phyloP scores from a whole-genome alignment of 2,797 vertebrate species.

The Acrocephalus scirpaceus region DNA sequence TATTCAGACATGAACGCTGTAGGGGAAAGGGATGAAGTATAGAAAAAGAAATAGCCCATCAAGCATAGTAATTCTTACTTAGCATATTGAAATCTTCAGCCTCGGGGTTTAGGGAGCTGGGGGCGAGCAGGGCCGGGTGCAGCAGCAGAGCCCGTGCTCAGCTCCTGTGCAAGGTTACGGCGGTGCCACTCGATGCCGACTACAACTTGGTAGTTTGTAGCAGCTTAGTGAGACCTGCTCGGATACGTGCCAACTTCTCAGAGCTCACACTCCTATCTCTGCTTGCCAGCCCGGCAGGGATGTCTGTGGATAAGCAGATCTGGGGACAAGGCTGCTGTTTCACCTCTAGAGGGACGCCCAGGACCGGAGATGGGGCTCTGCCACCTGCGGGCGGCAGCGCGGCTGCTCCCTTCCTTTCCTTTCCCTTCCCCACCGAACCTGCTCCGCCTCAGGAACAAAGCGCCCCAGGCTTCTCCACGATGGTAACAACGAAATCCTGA shows the following conservation, averaged over 20 bases:
- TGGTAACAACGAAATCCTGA: neutral
- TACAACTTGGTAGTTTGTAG: neutral
- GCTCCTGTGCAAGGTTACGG: neutral
- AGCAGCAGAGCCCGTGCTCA: neutral
- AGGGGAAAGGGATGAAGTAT: neutral
- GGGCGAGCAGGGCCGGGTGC: neutral
- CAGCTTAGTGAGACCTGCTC: neutral
- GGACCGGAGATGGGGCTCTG: constrained; percentile 44
- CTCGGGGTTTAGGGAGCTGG: neutral
- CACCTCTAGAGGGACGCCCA: constrained; percentile 74
- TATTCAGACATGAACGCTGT: neutral
- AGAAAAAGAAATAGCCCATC: neutral
- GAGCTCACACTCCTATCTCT: neutral
- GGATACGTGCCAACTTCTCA: accelerated
- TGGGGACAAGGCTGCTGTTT: neutral
- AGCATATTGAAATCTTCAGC: neutral
- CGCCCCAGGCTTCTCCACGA: neutral
- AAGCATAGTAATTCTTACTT: neutral
- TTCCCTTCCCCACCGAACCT: neutral
- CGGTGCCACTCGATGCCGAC: neutral
- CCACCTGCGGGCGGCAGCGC: neutral
- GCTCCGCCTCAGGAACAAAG: neutral
- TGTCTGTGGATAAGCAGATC: neutral
- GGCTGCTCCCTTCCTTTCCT: neutral
- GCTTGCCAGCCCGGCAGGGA: neutral